Evolutionary conservation across 2,113 vertebrate species (phyloP), one percentile per base, ranked within the genome.

Genomic region (Gorsachius goisagi): DNA sequence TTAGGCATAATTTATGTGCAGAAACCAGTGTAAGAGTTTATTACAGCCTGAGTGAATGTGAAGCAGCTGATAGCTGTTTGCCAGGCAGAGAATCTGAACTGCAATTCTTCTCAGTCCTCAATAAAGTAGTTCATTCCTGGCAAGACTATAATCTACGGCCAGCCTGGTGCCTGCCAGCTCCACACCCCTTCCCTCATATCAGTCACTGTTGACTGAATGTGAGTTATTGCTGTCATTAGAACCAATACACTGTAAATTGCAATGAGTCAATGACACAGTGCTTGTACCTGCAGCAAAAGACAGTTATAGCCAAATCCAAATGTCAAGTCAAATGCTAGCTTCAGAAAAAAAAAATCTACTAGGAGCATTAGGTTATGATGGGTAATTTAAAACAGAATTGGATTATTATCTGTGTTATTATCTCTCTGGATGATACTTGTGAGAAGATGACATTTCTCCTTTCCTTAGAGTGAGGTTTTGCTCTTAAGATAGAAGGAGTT

Each of bases 21-120:
- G 52, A 30, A 15, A 33, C 8, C 53, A 41, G 4, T 0, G 0
- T 17, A 9, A 49, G 22, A 41, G 15, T 39, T 55, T 47, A 39
- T 19, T 23, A 22, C 2, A 45, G 37, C 27, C 28, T 10, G 53
- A 9, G 24, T 33, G 32, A 6, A 10, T 17, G 58, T 15, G 17
- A 44, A 7, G 53, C 35, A 28, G 63, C 68, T 45, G 18, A 44
- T 45, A 67, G 66, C 17, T 50, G 17, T 55, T 18, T 32, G 55
- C 59, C 32, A 66, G 62, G 68, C 52, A 30, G n/a, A 35, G 56
- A 21, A 16, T 24, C 60, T 33, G 55, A 58, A 13, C 72, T 69
- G 58, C 33, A 26, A n/a, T 30, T 63, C 53, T 26, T 60, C 86
- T 56, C 49, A 15, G 30, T 19, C 27, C 56, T 37, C 1, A 4